Evolutionary conservation across 2,113 vertebrate genomes (phyloP).

Genomic region (Cercopithecus mona): DNA sequence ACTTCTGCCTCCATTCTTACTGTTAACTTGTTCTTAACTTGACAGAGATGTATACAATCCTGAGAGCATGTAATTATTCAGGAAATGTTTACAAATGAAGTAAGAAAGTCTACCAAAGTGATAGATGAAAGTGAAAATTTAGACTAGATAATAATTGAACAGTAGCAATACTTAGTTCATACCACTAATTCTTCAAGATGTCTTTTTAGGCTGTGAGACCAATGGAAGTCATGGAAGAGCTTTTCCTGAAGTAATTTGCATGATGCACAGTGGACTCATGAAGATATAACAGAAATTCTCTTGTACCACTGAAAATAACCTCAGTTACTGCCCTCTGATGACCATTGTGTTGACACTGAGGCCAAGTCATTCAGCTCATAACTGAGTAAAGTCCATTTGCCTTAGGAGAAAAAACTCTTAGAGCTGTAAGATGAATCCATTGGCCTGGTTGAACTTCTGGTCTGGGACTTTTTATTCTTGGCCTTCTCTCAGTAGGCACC

Average conservation of each 20-base stretch:
- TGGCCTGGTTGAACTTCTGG: not conserved
- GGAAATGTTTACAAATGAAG: no score
- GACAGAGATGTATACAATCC: no score
- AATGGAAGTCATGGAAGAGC: not conserved
- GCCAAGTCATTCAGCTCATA: not conserved
- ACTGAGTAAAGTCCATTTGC: not conserved
- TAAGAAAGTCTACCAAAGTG: no score
- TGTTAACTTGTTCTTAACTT: no score
- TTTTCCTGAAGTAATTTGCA: not conserved
- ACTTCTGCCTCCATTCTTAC: no score
- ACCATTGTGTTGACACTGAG: not conserved
- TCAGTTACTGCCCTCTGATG: not conserved
- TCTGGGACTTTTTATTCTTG: not conserved
- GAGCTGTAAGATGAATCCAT: not conserved
- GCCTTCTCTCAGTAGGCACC: not conserved
- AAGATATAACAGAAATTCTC: not conserved
- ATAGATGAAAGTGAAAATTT: no score
- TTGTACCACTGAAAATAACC: not conserved
- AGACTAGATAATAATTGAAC: no score
- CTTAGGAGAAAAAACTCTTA: not conserved
- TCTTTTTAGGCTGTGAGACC: not conserved
- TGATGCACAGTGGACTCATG: not conserved
- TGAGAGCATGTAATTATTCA: no score
- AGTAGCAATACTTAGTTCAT: no score
- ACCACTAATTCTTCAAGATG: not conserved